Evolutionary conservation across 2,888 invertebrate species (phyloP), one percentile per base, ranked within the genome.

Genomic region (Athetis lepigone): DNA sequence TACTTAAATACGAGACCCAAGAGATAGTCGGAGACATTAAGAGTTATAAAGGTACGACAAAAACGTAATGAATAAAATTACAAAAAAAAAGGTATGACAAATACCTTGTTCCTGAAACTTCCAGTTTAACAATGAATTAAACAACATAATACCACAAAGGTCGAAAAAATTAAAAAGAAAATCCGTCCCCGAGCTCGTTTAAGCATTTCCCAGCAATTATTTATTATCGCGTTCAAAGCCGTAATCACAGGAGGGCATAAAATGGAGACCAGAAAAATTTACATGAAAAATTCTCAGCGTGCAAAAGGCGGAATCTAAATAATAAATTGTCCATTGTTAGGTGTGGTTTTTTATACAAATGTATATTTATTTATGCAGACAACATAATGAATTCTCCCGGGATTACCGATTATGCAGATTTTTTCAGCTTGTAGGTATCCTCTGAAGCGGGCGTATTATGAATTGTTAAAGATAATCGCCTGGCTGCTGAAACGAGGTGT

Each of bases 301-400:
- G 81, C 84, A 83, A 88, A 85, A 86, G 81, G 84, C 83, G 82
- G 88, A 91, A 92, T 93, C 92, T 93, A 92, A 93, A 93, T 93
- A 93, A 92, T 92, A 92, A 93, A 93, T 93, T 93, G 92, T 92
- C 90, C 88, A 93, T 93, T 92, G 91, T 92, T 88, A 88, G 88
- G 85, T 85, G 82, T 79, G 80, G 84, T 80, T 71, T 85, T 63
- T 89, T 88, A 88, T 88, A 88, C 87, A 86, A 86, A 88, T 88
- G 80, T 80, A 88, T 88, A 92, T 91, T 91, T 91, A 92, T 91
- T 91, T 92, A 92, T 90, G 90, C 89, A 90, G 90, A 91, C 89
- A 88, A 89, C 89, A 88, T 93, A 92, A 93, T 92, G 91, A 93
- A 92, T 91, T 91, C 90, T 84, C 85, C 59, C 47, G 86, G 87